These are phyloP conservation scores for Chelonus formosanus DNA, from an alignment of 2,888 invertebrate species.

Conservation along the genomic window DNA sequence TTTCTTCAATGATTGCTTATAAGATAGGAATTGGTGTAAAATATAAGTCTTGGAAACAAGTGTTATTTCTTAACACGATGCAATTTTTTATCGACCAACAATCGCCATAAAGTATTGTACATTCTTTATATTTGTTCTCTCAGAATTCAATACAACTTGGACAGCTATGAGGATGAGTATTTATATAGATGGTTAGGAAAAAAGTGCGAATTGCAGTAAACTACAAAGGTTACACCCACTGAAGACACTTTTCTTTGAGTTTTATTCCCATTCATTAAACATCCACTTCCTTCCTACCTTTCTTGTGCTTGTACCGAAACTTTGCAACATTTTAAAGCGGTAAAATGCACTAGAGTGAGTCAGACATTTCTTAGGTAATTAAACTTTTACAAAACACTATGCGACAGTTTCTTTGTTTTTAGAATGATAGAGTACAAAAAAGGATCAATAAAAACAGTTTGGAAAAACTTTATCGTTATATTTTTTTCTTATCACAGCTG, in stretches of 20 bases:
- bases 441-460: slow-evolving; percentile 9
- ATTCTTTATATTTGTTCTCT: too few relatives aligned
- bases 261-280: slow-evolving; percentile 29
- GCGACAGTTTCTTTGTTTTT: not conserved
- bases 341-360: slow-evolving; percentile 28
- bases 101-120: too few relatives aligned
- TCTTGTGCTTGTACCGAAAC: slow-evolving; percentile 32
- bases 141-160: not conserved
- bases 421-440: slow-evolving; percentile 4
- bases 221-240: slow-evolving; percentile 16
- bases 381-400: slow-evolving; percentile 42
- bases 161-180: not conserved
- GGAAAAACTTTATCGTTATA: too few relatives aligned
- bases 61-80: too few relatives aligned
- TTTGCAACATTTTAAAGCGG: slow-evolving; percentile 42
- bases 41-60: too few relatives aligned
- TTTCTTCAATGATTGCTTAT: too few relatives aligned
- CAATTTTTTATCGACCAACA: too few relatives aligned
- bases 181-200: not conserved
- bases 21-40: too few relatives aligned
- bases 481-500: too few relatives aligned
- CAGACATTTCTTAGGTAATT: slow-evolving; percentile 46
- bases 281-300: slow-evolving; percentile 30
- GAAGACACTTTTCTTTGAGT: slow-evolving; percentile 31
- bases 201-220: slow-evolving; percentile 12